Evolutionary conservation across 2,888 invertebrate species (phyloP), one percentile per base, ranked within the genome.

Genomic region (Liodrosophila aerea): DNA sequence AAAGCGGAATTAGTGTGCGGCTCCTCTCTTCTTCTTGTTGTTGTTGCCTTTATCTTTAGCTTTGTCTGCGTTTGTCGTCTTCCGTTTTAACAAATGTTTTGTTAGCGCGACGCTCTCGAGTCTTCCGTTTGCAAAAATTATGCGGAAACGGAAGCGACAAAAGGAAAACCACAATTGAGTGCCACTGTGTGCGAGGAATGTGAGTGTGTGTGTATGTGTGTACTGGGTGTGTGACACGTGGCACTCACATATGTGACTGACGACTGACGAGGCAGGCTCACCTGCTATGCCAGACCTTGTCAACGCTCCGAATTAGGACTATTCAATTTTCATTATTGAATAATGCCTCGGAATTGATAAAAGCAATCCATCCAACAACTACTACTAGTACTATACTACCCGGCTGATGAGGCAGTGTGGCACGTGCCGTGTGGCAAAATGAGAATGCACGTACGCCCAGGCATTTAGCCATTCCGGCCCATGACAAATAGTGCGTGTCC

Each of bases 141-240:
- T 70, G 75, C 82, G 86, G 86, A 87, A 86, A 73, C 83, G 85
- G 86, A 87, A 86, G 68, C 81, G 82, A 85, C 86, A 85, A 77
- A 69, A 81, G 87, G 87, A 87, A 87, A 87, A 82, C 87, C 87
- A 76, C 87, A 87, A 87, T 86, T 87, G 78, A 76, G 72, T 78
- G 64, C 15, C 15, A 49, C 71, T 77, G 46, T 69, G 49, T 50
- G 31, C 37, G 16, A 45, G 52, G 52, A 15, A 45, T 58, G 44
- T 52, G 30, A 33, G 16, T 43, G 11, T 18, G 11, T 45, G 18
- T 40, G 16, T 13, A 13, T 16, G n/a, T 18, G 27, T 40, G 51
- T 56, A n/a, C n/a, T 36, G 40, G 0, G 39, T 43, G 37, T 46
- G 41, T 36, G 41, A n/a, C n/a, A n/a, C n/a, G n/a, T n/a, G n/a